Evolutionary conservation across 2,888 invertebrate genomes (phyloP).

Genomic region (Myathropa florea): DNA sequence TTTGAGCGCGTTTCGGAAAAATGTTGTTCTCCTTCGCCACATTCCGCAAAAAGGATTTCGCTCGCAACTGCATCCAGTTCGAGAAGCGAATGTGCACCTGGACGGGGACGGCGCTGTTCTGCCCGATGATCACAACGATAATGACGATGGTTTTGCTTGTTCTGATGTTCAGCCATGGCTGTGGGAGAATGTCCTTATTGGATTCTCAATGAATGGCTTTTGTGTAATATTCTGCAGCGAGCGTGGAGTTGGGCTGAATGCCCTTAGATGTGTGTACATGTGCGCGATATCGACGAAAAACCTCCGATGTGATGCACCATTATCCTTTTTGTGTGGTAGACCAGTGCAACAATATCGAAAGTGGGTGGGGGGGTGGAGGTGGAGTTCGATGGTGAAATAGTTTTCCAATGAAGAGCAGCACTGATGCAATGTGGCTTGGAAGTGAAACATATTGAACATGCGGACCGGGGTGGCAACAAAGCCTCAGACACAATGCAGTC

Average conservation of each 20-base stretch:
- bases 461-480: slow-evolving; percentile 21
- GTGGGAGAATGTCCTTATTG: slow-evolving; percentile 61
- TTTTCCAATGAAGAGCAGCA: slow-evolving; percentile 58
- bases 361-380: background rate
- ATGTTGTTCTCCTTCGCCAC: slow-evolving; percentile 25
- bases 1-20: slow-evolving; percentile 56
- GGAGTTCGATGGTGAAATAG: slow-evolving; percentile 46
- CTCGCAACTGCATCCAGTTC: slow-evolving; percentile 3
- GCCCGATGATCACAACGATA: slow-evolving; percentile 5
- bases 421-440: background rate
- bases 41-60: slow-evolving; percentile 52
- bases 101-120: background rate
- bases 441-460: slow-evolving; percentile 42
- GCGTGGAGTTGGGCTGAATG: background rate
- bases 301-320: slow-evolving; percentile 48
- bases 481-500: slow-evolving; percentile 27
- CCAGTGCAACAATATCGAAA: background rate
- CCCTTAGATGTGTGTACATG: slow-evolving; percentile 1
- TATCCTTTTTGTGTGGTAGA: slow-evolving; percentile 36
- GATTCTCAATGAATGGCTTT: slow-evolving; percentile 67
- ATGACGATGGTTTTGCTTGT: slow-evolving; percentile 39
- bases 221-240: slow-evolving; percentile 54
- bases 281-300: slow-evolving; percentile 54
- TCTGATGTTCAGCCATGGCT: slow-evolving; percentile 17
- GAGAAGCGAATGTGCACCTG: slow-evolving; percentile 43